Evolutionary conservation across 2,797 vertebrate species (phyloP).

Genomic region (Ateles fusciceps): DNA sequence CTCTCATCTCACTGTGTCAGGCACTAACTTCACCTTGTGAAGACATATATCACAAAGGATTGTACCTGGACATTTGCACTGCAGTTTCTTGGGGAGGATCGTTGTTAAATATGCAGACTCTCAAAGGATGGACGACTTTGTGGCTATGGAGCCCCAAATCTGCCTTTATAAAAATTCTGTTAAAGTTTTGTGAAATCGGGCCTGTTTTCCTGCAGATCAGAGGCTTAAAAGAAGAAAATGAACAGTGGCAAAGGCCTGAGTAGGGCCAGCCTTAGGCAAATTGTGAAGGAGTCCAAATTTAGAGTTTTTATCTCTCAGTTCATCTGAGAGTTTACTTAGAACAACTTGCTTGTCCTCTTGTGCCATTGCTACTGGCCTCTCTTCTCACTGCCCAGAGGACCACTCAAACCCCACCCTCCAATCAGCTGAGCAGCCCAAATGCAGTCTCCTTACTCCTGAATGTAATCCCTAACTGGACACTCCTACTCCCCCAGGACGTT

Average conservation of each 20-base stretch:
- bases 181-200: background rate
- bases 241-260: background rate
- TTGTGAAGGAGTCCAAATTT: background rate
- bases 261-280: background rate
- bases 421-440: background rate
- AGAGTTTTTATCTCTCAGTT: background rate
- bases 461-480: background rate
- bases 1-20: background rate
- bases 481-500: background rate
- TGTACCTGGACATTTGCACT: background rate
- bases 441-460: background rate
- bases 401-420: fast-evolving
- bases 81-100: background rate
- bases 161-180: background rate
- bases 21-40: background rate
- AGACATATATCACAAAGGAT: background rate
- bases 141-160: background rate
- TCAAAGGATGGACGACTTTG: background rate
- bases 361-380: background rate
- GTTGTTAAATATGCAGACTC: background rate
- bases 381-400: background rate
- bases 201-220: background rate
- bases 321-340: background rate
- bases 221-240: background rate
- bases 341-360: background rate